Conservation (phyloP, 2,797 vertebrate genomes). For the Pygocentrus nattereri region DNA sequence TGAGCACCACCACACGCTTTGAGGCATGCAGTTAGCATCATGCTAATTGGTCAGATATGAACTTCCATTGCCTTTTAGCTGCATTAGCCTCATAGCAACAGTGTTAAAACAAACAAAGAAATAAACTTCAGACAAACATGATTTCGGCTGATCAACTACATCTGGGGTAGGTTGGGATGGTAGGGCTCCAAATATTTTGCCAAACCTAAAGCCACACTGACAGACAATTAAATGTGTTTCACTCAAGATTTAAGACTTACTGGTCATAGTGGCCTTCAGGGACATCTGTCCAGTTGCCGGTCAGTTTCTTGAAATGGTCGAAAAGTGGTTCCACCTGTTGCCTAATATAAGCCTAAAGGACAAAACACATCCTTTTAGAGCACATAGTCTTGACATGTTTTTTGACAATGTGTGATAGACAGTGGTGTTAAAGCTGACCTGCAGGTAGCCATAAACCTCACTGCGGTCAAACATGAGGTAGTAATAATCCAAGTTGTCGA, state of each 20-base stretch:
- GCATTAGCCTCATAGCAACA: too few relatives aligned
- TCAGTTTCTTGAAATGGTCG: conserved; percentile 56
- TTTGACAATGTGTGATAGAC: neutral
- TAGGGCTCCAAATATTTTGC: too few relatives aligned
- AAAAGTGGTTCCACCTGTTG: conserved; percentile 82
- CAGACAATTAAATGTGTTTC: too few relatives aligned
- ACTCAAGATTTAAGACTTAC: conserved; percentile 65
- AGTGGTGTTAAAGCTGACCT: conserved; percentile 73
- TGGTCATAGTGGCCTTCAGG: conserved; percentile 77
- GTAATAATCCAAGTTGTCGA: conserved; percentile 87
- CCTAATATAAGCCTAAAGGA: conserved; percentile 79
- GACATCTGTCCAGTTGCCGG: conserved; percentile 20
- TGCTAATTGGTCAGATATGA: too few relatives aligned
- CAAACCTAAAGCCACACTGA: too few relatives aligned
- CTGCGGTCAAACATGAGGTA: conserved; percentile 93
- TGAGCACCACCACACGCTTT: too few relatives aligned
- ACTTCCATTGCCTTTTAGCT: too few relatives aligned
- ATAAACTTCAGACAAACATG: too few relatives aligned
- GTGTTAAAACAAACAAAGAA: too few relatives aligned
- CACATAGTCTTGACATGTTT: neutral
- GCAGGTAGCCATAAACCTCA: conserved; percentile 86
- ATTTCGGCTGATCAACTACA: too few relatives aligned
- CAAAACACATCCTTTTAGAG: neutral
- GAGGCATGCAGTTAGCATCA: too few relatives aligned
- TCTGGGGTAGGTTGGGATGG: too few relatives aligned